These are phyloP conservation scores for Hippocampus abdominalis DNA, from an alignment of 2,113 vertebrate species.

Conservation along the genomic window DNA sequence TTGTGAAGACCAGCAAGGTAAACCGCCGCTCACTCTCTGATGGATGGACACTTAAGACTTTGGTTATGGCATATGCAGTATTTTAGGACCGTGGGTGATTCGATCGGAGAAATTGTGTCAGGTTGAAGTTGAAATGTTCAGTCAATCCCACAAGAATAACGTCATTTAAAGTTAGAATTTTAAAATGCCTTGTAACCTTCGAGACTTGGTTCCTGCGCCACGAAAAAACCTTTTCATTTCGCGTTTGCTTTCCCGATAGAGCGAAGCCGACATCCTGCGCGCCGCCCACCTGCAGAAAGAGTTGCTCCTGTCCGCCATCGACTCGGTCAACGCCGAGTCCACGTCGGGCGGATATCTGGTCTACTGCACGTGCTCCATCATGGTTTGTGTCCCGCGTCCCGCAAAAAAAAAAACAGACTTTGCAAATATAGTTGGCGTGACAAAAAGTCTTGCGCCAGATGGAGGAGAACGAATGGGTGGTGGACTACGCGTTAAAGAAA, in stretches of 20 bases:
- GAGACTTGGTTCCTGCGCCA: too few species aligned
- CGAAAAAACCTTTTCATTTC: too few species aligned
- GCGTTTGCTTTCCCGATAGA: conserved; percentile 65
- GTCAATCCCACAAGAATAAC: too few species aligned
- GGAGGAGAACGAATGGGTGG: conserved; percentile 98
- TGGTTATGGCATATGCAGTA: not conserved
- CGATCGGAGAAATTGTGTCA: too few species aligned
- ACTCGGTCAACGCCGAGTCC: conserved; percentile 86
- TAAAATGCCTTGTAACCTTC: too few species aligned
- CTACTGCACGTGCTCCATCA: conserved; percentile 95
- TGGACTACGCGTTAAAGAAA: conserved; percentile 95
- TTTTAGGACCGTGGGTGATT: not conserved
- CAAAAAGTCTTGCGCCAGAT: conserved; percentile 70
- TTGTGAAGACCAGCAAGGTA: conserved; percentile 96
- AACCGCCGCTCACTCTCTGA: not conserved
- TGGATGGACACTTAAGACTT: not conserved
- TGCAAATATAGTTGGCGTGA: not conserved
- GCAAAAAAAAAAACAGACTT: too few species aligned
- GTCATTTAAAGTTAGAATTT: too few species aligned
- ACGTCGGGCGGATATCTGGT: conserved; percentile 86
- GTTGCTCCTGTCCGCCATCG: conserved; percentile 88
- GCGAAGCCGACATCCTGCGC: conserved; percentile 83
- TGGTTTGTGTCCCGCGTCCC: conserved; percentile 58
- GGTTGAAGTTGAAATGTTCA: too few species aligned
- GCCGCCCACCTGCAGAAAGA: conserved; percentile 95